Evolutionary conservation across 1,140 invertebrate species (phyloP).

Genomic region (Mycetomoellerius zeteki): DNA sequence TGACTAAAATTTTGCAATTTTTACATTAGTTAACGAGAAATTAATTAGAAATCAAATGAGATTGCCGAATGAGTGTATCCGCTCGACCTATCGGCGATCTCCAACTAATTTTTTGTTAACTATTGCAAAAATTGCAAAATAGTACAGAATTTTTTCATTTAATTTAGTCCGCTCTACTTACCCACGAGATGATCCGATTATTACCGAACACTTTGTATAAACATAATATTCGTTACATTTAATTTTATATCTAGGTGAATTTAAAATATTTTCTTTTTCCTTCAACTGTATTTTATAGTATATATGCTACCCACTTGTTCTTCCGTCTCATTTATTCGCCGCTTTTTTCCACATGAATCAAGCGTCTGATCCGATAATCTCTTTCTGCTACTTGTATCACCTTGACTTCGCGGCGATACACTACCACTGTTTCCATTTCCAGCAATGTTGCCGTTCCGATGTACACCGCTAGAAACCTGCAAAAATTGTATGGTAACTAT

Average conservation of each 20-base stretch:
- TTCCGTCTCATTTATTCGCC: conserved; percentile 77
- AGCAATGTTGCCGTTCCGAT: conserved; percentile 79
- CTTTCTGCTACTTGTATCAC: conserved; percentile 72
- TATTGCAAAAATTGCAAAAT: no score
- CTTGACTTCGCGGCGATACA: conserved; percentile 77
- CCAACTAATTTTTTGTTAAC: no score
- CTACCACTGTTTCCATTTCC: conserved; percentile 79
- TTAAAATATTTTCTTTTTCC: not conserved
- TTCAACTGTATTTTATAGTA: not conserved
- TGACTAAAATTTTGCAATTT: no score
- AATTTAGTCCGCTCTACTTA: no score
- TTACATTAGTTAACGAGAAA: no score
- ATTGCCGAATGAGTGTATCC: no score
- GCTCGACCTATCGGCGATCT: no score
- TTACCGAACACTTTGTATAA: no score
- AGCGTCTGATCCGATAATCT: conserved; percentile 78
- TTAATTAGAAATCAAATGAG: no score
- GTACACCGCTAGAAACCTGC: conserved; percentile 77
- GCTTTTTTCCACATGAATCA: conserved; percentile 79
- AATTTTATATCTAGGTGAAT: not conserved
- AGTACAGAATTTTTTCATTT: no score
- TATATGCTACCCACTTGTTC: conserved; percentile 76
- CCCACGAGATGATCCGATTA: no score
- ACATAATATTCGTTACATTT: not conserved
- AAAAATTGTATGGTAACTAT: not conserved